Conservation (phyloP, 2,113 vertebrate species). For the Crypturellus undulatus region DNA sequence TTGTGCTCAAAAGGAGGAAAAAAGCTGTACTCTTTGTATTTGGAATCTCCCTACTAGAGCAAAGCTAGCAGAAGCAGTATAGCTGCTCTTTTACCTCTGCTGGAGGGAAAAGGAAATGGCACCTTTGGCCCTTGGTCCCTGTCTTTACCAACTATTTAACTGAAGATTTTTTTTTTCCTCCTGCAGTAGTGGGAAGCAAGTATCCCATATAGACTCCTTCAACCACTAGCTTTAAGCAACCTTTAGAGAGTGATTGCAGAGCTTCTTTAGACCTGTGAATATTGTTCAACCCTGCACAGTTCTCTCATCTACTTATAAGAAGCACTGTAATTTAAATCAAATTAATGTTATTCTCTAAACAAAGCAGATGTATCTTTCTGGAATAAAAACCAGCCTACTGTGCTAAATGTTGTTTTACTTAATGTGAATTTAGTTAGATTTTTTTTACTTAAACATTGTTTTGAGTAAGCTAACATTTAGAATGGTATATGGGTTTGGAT, state of each 20-base stretch:
- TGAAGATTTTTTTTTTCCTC: neutral
- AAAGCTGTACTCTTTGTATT: neutral
- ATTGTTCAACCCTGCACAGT: neutral
- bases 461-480: neutral
- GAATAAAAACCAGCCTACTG: neutral
- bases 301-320: neutral
- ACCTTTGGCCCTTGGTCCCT: neutral
- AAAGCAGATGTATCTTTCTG: neutral
- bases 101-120: neutral
- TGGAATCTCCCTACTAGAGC: neutral
- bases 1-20: neutral
- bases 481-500: neutral
- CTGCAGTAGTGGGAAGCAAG: neutral
- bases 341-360: neutral
- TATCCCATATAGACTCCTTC: neutral
- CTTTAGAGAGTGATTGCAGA: neutral
- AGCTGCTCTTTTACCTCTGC: neutral
- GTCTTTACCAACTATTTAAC: neutral
- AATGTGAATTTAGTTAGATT: neutral
- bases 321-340: neutral
- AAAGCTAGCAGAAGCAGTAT: neutral
- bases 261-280: neutral
- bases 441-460: neutral
- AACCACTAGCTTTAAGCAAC: neutral
- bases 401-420: neutral